These are phyloP conservation scores for Nysson spinosus DNA, from an alignment of 2,888 invertebrate species.

Conservation along the genomic window DNA sequence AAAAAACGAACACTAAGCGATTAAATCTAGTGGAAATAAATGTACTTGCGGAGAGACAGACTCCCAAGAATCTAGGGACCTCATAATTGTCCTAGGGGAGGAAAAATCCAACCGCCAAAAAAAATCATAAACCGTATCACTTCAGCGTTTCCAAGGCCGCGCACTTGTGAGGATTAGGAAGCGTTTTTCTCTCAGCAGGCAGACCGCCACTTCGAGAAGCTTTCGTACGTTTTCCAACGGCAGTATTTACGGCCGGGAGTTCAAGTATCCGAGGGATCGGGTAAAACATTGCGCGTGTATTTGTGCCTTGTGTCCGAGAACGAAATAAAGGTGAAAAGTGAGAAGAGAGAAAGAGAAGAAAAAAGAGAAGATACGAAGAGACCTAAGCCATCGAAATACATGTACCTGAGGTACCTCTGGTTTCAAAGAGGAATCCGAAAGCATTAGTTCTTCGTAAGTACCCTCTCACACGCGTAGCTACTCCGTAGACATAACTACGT, in stretches of 20 bases:
- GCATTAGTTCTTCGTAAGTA: slow-evolving; percentile 53
- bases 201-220: slow-evolving; percentile 25
- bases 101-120: not conserved
- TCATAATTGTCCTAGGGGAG: no score
- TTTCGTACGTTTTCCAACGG: slow-evolving; percentile 43
- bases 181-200: slow-evolving; percentile 36
- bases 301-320: slow-evolving; percentile 21
- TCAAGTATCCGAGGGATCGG: slow-evolving; percentile 14
- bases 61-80: slow-evolving; percentile 7
- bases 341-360: slow-evolving; percentile 6
- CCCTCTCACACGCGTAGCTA: slow-evolving; percentile 27
- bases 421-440: slow-evolving; percentile 43
- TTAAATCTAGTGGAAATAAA: slow-evolving; percentile 27
- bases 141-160: slow-evolving; percentile 39
- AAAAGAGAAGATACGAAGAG: slow-evolving; percentile 21
- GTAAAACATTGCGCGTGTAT: slow-evolving; percentile 23
- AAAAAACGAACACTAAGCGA: no score
- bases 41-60: slow-evolving; percentile 2
- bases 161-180: slow-evolving; percentile 45
- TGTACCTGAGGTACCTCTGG: slow-evolving; percentile 30
- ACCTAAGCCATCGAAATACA: slow-evolving; percentile 40
- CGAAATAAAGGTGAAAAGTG: slow-evolving; percentile 2
- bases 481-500: not conserved
- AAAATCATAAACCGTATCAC: slow-evolving; percentile 41
- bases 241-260: slow-evolving; percentile 30